Base-by-base conservation (phyloP, 2,113 vertebrate species). In the Malurus melanocephalus region DNA sequence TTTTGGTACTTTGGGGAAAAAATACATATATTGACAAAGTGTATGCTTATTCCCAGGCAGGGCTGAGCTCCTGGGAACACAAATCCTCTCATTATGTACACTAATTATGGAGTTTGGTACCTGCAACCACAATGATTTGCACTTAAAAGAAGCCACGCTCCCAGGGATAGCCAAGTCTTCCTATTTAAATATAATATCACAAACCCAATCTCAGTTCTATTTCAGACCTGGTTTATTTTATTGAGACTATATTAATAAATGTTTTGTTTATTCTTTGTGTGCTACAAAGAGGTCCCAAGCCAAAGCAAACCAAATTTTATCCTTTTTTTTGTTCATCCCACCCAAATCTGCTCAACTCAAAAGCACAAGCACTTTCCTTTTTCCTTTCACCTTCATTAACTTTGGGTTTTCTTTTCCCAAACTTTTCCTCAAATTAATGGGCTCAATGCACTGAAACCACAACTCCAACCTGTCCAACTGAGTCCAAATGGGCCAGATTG, bases 111-210 rank as follows among this genome's bases (percentile, higher is more conserved):
- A 42, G 16, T 85, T 40, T 53, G 51, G 55, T 49, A 92, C 64
- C 62, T 73, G 46, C 55, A 81, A 82, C 85, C 69, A 81, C 76
- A 79, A 61, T 16, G 0, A 93, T 89, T 76, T 82, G 59, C 59
- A 89, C 77, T 92, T 87, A 67, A 92, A 88, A 93, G 67, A 18
- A 79, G 59, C 53, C 49, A 26, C 0, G 14, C 57, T 84, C 71
- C 38, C 79, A 79, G 67, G 24, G 53, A 84, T 49, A 81, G 16
- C 51, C 66, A 76, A 32, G 38, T 26, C 24, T 57, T 82, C 14
- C 28, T 26, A 48, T 65, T 85, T 45, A 18, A 91, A 89, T 76
- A 56, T 7, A 48, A 67, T 87, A 82, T 49, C 85, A 76, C n/a
- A 69, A 79, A 66, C 9, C 3, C 59, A 61, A 61, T 69, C 66